phyloP scores from a whole-genome alignment of 2,888 invertebrate genomes.

The Ochropacha duplaris region DNA sequence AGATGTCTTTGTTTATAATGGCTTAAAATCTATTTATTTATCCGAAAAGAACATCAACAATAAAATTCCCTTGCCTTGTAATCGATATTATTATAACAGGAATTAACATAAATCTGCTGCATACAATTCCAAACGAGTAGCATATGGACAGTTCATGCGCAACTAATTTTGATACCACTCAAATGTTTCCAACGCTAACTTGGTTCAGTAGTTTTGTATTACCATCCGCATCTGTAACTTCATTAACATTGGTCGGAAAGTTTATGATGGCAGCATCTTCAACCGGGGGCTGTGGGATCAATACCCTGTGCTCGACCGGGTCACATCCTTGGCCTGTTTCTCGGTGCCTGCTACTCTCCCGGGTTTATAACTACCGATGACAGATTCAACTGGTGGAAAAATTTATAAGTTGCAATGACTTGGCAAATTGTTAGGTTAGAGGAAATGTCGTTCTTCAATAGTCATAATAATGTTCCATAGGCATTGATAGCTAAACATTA shows the following conservation, averaged over 20 bases:
- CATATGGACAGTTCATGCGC: not conserved
- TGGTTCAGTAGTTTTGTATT: not conserved
- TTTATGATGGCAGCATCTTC: slow-evolving; percentile 27
- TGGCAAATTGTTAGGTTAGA: too few species aligned
- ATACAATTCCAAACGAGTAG: not conserved
- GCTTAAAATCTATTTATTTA: too few species aligned
- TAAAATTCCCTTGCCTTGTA: not conserved
- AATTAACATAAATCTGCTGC: not conserved
- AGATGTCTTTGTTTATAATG: slow-evolving; percentile 21
- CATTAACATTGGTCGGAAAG: not conserved
- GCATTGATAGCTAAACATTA: too few species aligned
- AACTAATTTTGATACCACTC: not conserved
- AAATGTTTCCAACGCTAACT: not conserved
- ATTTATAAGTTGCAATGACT: not conserved
- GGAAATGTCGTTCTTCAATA: not conserved
- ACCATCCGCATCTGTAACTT: not conserved
- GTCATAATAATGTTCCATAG: not conserved
- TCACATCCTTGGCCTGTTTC: slow-evolving; percentile 69
- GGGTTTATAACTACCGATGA: slow-evolving; percentile 15
- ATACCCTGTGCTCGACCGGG: slow-evolving; percentile 55
- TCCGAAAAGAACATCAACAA: too few species aligned
- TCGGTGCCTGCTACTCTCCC: slow-evolving; percentile 20
- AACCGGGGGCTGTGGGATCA: slow-evolving; percentile 46
- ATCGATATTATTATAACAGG: not conserved
- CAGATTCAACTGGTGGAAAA: not conserved